phyloP scores from a whole-genome alignment of 2,888 invertebrate genomes.

The Cryptocephalus moraei region DNA sequence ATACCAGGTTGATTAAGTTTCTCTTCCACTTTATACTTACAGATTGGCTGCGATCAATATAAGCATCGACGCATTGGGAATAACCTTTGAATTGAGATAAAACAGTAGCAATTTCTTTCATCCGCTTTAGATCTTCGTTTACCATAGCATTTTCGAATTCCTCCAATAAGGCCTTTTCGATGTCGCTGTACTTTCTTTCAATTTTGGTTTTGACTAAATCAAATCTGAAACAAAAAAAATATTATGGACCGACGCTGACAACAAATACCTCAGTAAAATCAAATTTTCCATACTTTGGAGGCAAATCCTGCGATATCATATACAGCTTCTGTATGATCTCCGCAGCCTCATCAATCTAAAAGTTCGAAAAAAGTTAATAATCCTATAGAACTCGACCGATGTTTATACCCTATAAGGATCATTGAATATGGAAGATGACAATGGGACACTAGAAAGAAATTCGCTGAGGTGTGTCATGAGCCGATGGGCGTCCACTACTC shows the following conservation, averaged over 20 bases:
- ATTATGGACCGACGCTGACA: background rate
- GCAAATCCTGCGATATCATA: constrained; percentile 90
- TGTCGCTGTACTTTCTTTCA: constrained; percentile 79
- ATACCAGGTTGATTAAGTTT: background rate
- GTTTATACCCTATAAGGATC: constrained; percentile 55
- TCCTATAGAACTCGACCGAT: background rate
- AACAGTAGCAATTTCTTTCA: constrained; percentile 88
- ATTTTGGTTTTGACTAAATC: constrained; percentile 78
- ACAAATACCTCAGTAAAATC: background rate
- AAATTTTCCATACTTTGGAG: constrained; percentile 55
- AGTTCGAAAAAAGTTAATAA: constrained; percentile 11
- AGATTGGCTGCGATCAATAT: constrained; percentile 93
- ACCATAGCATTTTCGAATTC: constrained; percentile 89
- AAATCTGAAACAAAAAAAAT: constrained; percentile 41
- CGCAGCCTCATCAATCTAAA: constrained; percentile 84
- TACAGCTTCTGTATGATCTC: constrained; percentile 95
- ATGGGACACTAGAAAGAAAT: constrained; percentile 77
- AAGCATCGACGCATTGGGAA: constrained; percentile 91
- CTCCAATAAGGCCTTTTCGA: constrained; percentile 81
- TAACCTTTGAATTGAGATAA: constrained; percentile 95
- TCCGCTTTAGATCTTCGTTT: constrained; percentile 71
- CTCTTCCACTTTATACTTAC: constrained; percentile 39
- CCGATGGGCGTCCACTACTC: constrained; percentile 91
- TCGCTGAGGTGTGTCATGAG: constrained; percentile 86
- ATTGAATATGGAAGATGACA: constrained; percentile 76